Base-by-base conservation (phyloP, 1,140 invertebrate species). In the Aphelenchoides besseyi region DNA sequence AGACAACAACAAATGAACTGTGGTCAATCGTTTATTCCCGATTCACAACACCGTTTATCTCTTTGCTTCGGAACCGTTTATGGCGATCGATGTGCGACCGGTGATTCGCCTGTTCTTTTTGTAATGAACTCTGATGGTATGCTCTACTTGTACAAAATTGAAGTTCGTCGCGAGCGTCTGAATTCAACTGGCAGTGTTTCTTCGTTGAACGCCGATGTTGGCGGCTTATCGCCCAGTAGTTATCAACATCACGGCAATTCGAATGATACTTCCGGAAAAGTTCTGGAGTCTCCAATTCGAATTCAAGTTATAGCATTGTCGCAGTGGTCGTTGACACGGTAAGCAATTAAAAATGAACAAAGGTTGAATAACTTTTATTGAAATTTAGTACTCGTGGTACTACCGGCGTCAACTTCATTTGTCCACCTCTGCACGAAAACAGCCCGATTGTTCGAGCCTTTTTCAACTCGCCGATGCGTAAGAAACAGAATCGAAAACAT, bases 101-200 rank as follows among this genome's bases (percentile, higher is more conserved):
- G 16, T 53, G 63, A 66, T n/a, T 16, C 36, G 1, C 63, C 63
- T 12, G 53, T 32, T 64, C 16, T 78, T 3, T 52, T 71, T 23
- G 69, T 72, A n/a, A 72, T 78, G 79, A 78, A 80, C 61, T 35
- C 66, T 41, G 74, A 78, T 23, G 79, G 72, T 9, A 36, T 80
- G 1, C 32, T 70, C 0, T 59, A 59, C 18, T 23, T 8, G 12
- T 72, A 77, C 33, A 69, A 48, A 29, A 70, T 77, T 41, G 69
- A 74, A 48, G 33, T 70, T 23, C 36, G 54, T 5, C 28, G 32
- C 8, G 73, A 76, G 33, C 52, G 70, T 5, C 57, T 36, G 26
- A 70, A 78, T 48, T 71, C 59, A 33, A 62, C 61, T 1, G 35
- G 57, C 16, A 69, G 36, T 29, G 33, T 18, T 2, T 54, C 63